Evolutionary conservation across 2,113 vertebrate genomes (phyloP), one percentile per base, ranked within the genome.

Genomic region (Epinephelus cyanopodus): DNA sequence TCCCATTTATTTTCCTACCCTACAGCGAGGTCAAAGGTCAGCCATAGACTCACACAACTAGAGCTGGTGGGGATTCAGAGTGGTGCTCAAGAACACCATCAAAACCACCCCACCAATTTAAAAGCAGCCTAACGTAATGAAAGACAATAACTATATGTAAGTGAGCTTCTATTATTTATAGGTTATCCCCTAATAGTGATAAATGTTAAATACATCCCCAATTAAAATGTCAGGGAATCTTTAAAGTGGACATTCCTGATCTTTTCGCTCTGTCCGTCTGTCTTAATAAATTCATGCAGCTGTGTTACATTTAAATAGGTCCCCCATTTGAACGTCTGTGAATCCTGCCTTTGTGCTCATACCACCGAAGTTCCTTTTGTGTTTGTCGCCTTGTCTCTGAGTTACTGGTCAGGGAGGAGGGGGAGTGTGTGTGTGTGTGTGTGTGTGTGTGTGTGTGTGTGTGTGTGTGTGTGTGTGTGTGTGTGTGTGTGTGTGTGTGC

Each of bases 291-390:
- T 87, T 74, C 75, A 71, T 88, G 89, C 90, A 94, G 93, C 92
- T 93, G 92, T 87, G 89, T 87, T 48, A 88, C 87, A 61, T 85
- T 93, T 92, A 92, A 94, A 92, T 92, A 71, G 64, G 77, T 89
- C 89, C 87, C 83, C 89, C 74, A 76, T 80, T 82, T 69, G 6
- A 86, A 77, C 50, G 70, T 83, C 87, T 84, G 68, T 93, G 91
- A 95, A 95, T 94, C 88, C 88, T 57, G 80, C 77, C 91, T 95
- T 95, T 95, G 93, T 95, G 85, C 85, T 78, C 73, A 70, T 48
- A 53, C 69, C 80, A 81, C 81, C 54, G 79, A 82, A 75, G 87
- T 88, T 93, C 87, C 87, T 87, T 82, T 83, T 74, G 75, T 78
- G 52, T 61, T 69, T 7, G 33, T 45, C 19, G 47, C 77, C 81